A percentile compares a stretch with the other conserved stretches of the same genome.
Evolutionary conservation across 1,140 invertebrate species (phyloP).

Genomic region (Tetranychus urticae): DNA sequence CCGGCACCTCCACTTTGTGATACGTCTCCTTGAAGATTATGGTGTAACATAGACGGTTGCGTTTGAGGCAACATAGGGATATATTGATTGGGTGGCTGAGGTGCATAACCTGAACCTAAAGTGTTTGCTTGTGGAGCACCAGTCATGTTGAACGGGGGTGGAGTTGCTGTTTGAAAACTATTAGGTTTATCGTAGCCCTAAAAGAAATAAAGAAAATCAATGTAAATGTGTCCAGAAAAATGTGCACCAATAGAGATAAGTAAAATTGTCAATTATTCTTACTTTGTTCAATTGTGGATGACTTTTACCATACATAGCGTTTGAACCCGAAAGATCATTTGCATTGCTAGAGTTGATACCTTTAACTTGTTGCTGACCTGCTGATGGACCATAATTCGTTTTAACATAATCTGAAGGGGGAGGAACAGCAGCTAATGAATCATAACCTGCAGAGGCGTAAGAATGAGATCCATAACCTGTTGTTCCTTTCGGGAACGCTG

Average conservation of each 20-base stretch:
- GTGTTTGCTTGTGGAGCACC: not conserved
- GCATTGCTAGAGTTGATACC: not conserved
- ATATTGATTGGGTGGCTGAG: not conserved
- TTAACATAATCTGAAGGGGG: not conserved
- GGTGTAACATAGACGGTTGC: not conserved
- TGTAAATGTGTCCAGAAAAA: not conserved
- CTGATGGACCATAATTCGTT: not conserved
- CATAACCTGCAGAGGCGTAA: slow-evolving; percentile 4
- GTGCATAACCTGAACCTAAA: not conserved
- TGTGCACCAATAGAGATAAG: not conserved
- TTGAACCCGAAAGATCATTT: not conserved
- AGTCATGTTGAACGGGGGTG: not conserved
- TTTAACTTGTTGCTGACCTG: not conserved
- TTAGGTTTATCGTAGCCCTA: not conserved
- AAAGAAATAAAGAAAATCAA: not conserved
- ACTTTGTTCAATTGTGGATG: not conserved
- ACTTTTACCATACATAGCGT: not conserved
- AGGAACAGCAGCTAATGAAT: slow-evolving; percentile 1
- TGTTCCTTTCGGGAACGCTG: not conserved
- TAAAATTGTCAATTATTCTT: not conserved
- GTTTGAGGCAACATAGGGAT: not conserved
- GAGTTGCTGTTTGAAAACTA: not conserved
- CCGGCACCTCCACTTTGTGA: not conserved
- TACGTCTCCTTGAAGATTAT: not conserved
- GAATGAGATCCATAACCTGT: slow-evolving; percentile 9